Percentiles rank a stretch among this genome's conserved stretches.
Conservation (phyloP, 2,888 invertebrate species). For the Cephus sareptanus region DNA sequence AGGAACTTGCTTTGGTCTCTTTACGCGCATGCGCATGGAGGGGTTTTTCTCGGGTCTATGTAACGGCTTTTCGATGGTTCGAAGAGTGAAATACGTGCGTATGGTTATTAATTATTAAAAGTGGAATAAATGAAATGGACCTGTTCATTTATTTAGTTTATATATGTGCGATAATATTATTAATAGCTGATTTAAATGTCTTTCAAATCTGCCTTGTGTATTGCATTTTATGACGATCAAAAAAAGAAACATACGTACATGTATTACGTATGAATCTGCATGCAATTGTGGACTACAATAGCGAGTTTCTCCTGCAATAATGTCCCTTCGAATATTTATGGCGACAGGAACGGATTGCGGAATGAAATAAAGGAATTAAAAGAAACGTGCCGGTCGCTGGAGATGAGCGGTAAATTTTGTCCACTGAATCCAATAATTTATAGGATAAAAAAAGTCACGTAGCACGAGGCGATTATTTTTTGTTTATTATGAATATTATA, state of each 20-base stretch:
- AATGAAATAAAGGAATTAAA: neutral
- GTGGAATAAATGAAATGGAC: neutral
- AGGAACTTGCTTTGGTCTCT: neutral
- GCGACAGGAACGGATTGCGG: neutral
- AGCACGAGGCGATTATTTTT: neutral
- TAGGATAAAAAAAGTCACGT: neutral
- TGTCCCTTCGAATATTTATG: neutral
- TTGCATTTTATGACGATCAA: constrained; percentile 4
- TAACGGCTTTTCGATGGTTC: neutral
- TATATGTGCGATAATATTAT: neutral
- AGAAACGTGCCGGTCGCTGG: neutral
- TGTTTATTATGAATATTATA: neutral
- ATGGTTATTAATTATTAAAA: neutral
- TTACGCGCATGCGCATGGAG: neutral
- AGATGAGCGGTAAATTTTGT: neutral
- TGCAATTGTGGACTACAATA: neutral
- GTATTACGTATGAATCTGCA: neutral
- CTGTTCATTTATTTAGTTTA: neutral
- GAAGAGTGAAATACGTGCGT: neutral
- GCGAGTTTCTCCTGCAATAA: constrained; percentile 4
- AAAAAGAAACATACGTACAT: constrained; percentile 9
- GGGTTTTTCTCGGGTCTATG: neutral
- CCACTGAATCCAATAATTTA: neutral
- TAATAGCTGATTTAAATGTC: constrained; percentile 22
- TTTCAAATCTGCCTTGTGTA: constrained; percentile 1